A percentile compares a stretch with the other conserved stretches of the same genome.
These are phyloP conservation scores for Hedya salicella DNA, from an alignment of 2,888 invertebrate genomes.

Conservation along the genomic window DNA sequence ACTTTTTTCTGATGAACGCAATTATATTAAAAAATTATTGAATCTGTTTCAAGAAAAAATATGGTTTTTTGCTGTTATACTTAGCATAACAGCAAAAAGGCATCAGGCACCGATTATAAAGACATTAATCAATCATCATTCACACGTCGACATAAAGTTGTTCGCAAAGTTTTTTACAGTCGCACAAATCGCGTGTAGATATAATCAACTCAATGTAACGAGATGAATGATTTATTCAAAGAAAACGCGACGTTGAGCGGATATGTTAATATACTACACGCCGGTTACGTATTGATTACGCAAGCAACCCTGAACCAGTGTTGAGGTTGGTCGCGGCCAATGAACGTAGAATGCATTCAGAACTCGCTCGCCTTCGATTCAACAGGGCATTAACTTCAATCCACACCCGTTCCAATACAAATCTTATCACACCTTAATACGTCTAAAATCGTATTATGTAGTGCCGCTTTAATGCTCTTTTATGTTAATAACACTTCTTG, in stretches of 20 bases:
- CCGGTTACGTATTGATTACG: slow-evolving; percentile 63
- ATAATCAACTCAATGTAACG: slow-evolving; percentile 31
- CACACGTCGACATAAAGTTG: slow-evolving; percentile 13
- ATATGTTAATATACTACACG: slow-evolving; percentile 46
- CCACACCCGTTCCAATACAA: background rate
- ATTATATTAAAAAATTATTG: too few species aligned
- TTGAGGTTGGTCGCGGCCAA: slow-evolving; percentile 68
- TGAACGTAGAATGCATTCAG: slow-evolving; percentile 59
- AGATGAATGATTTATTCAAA: slow-evolving; percentile 38
- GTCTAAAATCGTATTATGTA: background rate
- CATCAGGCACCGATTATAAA: slow-evolving; percentile 4
- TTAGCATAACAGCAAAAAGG: background rate
- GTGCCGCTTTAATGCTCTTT: background rate
- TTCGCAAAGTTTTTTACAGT: slow-evolving; percentile 14
- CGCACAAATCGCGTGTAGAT: slow-evolving; percentile 23
- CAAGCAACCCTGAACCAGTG: slow-evolving; percentile 66
- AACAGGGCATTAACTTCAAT: slow-evolving; percentile 11
- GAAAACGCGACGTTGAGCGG: slow-evolving; percentile 31
- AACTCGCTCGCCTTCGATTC: slow-evolving; percentile 8
- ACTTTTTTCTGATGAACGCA: too few species aligned
- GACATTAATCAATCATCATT: slow-evolving; percentile 15
- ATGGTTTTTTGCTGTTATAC: background rate
- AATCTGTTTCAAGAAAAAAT: too few species aligned
- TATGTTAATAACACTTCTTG: slow-evolving; percentile 1
- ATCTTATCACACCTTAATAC: slow-evolving; percentile 2